Percentiles rank a stretch among this genome's conserved stretches.
phyloP scores from a whole-genome alignment of 2,888 invertebrate species.

The Callyntrura guangdongensis region DNA sequence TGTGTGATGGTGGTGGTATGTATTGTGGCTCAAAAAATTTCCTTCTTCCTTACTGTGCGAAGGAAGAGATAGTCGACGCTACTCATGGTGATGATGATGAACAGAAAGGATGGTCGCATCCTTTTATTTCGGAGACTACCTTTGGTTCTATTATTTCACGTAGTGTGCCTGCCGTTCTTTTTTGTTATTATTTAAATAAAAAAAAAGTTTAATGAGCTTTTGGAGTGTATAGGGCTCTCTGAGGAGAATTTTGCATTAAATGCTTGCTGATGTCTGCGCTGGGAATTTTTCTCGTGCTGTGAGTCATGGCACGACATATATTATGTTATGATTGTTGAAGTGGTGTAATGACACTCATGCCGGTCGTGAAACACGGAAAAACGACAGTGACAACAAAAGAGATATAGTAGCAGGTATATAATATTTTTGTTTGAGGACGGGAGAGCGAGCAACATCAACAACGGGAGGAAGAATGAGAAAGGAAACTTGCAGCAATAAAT shows the following conservation, averaged over 20 bases:
- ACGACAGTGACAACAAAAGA: slow-evolving; percentile 63
- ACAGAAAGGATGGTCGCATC: slow-evolving; percentile 20
- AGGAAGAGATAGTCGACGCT: slow-evolving; percentile 41
- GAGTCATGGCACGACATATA: slow-evolving; percentile 73
- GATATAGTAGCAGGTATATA: no score
- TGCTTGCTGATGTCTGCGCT: slow-evolving; percentile 71
- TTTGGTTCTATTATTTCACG: slow-evolving; percentile 51
- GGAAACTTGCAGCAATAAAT: slow-evolving; percentile 28
- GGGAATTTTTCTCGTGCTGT: slow-evolving; percentile 71
- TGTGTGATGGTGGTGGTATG: slow-evolving; percentile 5
- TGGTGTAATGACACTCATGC: slow-evolving; percentile 73
- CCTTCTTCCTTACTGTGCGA: slow-evolving; percentile 59
- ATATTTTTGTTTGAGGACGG: neutral
- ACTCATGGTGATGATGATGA: slow-evolving; percentile 28
- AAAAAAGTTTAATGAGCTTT: slow-evolving; percentile 72
- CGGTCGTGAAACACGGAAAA: slow-evolving; percentile 73
- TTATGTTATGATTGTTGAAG: slow-evolving; percentile 64
- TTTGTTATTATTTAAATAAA: slow-evolving; percentile 61
- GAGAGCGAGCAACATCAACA: neutral
- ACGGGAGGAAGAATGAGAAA: slow-evolving; percentile 33
- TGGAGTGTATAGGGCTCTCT: slow-evolving; percentile 66
- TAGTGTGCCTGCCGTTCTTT: slow-evolving; percentile 18
- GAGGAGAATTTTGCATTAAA: slow-evolving; percentile 74
- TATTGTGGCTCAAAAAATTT: slow-evolving; percentile 25
- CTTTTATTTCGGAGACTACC: slow-evolving; percentile 62